Evolutionary conservation across 1,140 invertebrate species (phyloP).

Genomic region (Drosophila ananassae): DNA sequence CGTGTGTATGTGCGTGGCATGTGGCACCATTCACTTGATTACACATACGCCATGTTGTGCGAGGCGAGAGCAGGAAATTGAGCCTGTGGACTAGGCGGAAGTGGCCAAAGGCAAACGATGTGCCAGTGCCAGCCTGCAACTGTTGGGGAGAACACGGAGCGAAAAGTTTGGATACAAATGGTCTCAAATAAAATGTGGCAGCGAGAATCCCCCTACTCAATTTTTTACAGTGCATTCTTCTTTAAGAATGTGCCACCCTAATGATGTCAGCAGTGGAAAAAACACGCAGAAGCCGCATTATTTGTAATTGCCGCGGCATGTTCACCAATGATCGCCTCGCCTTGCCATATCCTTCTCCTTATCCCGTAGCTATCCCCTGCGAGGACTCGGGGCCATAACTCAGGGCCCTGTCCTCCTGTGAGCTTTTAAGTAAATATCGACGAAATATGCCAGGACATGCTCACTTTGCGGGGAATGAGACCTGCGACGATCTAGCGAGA

Average conservation of each 20-base stretch:
- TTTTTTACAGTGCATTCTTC: background rate
- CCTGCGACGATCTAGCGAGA: constrained; percentile 46
- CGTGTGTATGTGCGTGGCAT: constrained; percentile 32
- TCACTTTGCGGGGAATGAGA: constrained; percentile 23
- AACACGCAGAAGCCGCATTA: constrained; percentile 79
- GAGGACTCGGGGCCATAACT: constrained; percentile 32
- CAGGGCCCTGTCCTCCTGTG: constrained; percentile 49
- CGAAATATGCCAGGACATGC: constrained; percentile 58
- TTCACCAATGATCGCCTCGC: constrained; percentile 39
- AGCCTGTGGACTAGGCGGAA: constrained; percentile 74
- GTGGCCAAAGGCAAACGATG: constrained; percentile 56
- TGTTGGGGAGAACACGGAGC: constrained; percentile 15
- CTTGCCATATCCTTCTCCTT: constrained; percentile 6
- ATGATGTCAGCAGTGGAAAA: constrained; percentile 72
- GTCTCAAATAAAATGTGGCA: background rate
- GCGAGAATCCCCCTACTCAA: background rate
- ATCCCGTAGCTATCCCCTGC: constrained; percentile 8
- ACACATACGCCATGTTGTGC: constrained; percentile 79
- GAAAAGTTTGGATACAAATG: background rate
- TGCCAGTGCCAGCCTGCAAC: constrained; percentile 19
- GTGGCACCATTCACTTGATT: constrained; percentile 72
- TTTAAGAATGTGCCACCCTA: constrained; percentile 33
- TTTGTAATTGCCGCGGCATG: constrained; percentile 69
- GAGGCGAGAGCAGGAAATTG: constrained; percentile 71
- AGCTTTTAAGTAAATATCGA: constrained; percentile 73